These are phyloP conservation scores for Yasuhikotakia modesta DNA, from an alignment of 2,797 vertebrate species.

Conservation along the genomic window DNA sequence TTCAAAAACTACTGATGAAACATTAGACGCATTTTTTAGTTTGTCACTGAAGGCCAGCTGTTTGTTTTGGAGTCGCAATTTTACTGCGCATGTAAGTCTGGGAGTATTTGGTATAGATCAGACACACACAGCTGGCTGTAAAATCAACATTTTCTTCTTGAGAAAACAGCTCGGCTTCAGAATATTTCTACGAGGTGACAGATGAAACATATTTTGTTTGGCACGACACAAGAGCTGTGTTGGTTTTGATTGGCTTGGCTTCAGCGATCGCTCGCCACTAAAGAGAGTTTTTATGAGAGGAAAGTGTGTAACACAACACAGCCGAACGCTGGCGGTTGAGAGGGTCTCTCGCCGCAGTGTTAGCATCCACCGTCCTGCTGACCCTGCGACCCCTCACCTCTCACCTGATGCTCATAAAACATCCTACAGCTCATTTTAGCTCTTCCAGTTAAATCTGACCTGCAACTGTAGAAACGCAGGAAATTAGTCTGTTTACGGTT, in stretches of 20 bases:
- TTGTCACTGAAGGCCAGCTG: slow-evolving; percentile 33
- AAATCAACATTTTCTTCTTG: slow-evolving; percentile 49
- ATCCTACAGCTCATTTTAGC: slow-evolving; percentile 77
- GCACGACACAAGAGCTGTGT: slow-evolving; percentile 14
- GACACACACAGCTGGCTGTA: slow-evolving; percentile 46
- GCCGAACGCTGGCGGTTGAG: slow-evolving; percentile 37
- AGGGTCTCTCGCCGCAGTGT: slow-evolving; percentile 45
- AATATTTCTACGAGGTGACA: slow-evolving; percentile 33
- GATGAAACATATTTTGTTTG: slow-evolving; percentile 47
- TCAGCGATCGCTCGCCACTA: slow-evolving; percentile 29
- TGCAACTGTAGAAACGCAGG: neutral
- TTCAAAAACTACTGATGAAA: neutral
- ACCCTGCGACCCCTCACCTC: slow-evolving; percentile 62
- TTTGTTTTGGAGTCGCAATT: slow-evolving; percentile 37
- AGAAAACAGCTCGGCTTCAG: slow-evolving; percentile 33
- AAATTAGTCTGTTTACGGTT: too few relatives aligned
- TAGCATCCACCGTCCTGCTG: slow-evolving; percentile 52
- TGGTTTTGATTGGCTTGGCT: slow-evolving; percentile 42
- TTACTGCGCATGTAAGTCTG: slow-evolving; percentile 18
- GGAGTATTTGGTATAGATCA: slow-evolving; percentile 40
- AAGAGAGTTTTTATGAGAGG: slow-evolving; percentile 39
- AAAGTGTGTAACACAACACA: slow-evolving; percentile 39
- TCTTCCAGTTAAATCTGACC: slow-evolving; percentile 56
- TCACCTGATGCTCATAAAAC: slow-evolving; percentile 75
- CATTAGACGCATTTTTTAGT: slow-evolving; percentile 22